Percentiles rank a stretch among this genome's conserved stretches.
These are phyloP conservation scores for Carollia perspicillata DNA, from an alignment of 2,113 vertebrate genomes.

Conservation along the genomic window DNA sequence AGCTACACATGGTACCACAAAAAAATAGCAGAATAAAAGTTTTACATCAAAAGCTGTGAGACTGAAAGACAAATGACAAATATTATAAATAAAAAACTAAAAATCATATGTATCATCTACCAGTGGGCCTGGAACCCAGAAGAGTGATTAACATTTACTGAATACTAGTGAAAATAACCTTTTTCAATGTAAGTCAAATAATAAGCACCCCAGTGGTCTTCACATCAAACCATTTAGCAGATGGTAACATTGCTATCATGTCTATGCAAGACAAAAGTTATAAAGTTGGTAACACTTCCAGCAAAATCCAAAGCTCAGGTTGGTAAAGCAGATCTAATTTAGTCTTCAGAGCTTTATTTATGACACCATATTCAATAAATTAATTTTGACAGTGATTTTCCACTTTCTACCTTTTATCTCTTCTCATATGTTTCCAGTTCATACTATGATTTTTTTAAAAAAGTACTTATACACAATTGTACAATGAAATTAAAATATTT, in stretches of 20 bases:
- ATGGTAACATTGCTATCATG: background rate
- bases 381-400: constrained; percentile 51
- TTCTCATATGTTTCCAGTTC: constrained; percentile 22
- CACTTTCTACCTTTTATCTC: background rate
- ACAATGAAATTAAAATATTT: constrained; percentile 67
- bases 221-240: background rate
- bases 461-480: background rate
- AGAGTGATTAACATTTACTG: background rate
- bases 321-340: background rate
- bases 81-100: background rate
- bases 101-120: background rate
- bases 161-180: background rate
- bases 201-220: background rate
- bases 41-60: constrained; percentile 29
- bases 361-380: background rate
- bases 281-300: background rate
- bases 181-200: background rate
- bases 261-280: background rate
- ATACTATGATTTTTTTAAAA: background rate
- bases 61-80: constrained; percentile 15
- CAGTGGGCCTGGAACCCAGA: background rate
- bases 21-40: background rate
- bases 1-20: background rate
- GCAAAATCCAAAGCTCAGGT: background rate
- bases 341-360: background rate